Conservation (phyloP, 2,888 invertebrate species). For the Eupithecia pulchellata region DNA sequence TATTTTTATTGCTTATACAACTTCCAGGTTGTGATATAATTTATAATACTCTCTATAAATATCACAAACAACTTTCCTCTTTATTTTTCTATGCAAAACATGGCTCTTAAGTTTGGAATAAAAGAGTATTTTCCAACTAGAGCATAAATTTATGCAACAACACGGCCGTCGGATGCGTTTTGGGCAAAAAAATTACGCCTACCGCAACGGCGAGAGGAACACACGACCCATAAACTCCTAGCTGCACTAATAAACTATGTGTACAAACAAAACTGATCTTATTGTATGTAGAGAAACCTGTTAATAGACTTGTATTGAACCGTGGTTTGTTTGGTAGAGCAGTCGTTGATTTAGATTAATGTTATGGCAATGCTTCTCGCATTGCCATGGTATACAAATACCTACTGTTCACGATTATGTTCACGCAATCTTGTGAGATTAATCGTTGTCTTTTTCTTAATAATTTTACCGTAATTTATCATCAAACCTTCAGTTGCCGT, state of each 20-base stretch:
- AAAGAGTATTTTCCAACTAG: conserved; percentile 35
- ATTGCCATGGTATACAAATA: conserved; percentile 3
- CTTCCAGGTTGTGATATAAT: background rate
- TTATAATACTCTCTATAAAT: background rate
- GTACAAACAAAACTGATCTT: conserved; percentile 14
- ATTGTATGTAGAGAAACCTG: conserved; percentile 5
- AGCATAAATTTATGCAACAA: conserved; percentile 59
- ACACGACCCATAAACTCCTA: background rate
- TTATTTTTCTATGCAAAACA: conserved; percentile 15
- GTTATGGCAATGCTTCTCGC: no score
- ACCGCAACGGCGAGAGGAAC: conserved; percentile 43
- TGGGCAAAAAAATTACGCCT: conserved; percentile 80
- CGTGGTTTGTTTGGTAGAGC: conserved; percentile 10
- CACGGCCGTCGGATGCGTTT: conserved; percentile 72
- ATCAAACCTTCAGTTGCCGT: background rate
- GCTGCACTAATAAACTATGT: conserved; percentile 4
- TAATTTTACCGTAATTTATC: background rate
- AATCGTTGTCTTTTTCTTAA: background rate
- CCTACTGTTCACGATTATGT: no score
- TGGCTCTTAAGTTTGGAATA: conserved; percentile 2
- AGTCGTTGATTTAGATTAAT: conserved; percentile 1
- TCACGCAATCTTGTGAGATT: conserved; percentile 9
- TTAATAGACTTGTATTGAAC: conserved; percentile 17
- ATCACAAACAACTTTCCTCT: background rate
- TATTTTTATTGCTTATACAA: background rate